phyloP scores from a whole-genome alignment of 2,797 vertebrate genomes.

The Alauda arvensis region DNA sequence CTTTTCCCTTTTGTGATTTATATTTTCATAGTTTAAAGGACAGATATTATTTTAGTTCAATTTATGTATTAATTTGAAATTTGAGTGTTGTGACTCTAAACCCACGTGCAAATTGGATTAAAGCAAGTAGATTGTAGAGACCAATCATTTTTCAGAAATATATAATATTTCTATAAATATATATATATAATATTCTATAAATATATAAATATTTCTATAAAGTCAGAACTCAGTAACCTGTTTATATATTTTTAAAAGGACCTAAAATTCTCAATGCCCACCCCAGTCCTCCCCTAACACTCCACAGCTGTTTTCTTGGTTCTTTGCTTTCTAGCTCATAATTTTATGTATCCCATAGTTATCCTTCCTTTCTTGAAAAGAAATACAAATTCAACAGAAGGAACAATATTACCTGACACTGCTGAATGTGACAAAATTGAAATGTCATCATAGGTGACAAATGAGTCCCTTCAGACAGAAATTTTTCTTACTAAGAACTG shows the following conservation, averaged over 20 bases:
- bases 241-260: background rate
- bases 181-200: no score
- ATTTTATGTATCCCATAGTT: background rate
- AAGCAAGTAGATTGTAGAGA: background rate
- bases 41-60: background rate
- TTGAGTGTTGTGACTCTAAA: background rate
- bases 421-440: background rate
- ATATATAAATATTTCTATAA: no score
- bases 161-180: no score
- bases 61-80: background rate
- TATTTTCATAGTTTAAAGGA: constrained; percentile 4
- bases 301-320: background rate
- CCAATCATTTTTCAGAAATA: background rate
- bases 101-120: background rate
- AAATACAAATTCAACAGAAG: background rate
- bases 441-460: background rate
- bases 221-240: background rate
- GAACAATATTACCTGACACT: background rate
- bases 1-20: background rate
- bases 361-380: background rate
- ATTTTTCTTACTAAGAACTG: background rate
- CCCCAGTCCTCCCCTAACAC: background rate
- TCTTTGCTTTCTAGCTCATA: background rate
- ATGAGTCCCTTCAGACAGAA: background rate
- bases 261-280: background rate